Conservation (phyloP, 2,888 invertebrate species). For the Electrophaes corylata region DNA sequence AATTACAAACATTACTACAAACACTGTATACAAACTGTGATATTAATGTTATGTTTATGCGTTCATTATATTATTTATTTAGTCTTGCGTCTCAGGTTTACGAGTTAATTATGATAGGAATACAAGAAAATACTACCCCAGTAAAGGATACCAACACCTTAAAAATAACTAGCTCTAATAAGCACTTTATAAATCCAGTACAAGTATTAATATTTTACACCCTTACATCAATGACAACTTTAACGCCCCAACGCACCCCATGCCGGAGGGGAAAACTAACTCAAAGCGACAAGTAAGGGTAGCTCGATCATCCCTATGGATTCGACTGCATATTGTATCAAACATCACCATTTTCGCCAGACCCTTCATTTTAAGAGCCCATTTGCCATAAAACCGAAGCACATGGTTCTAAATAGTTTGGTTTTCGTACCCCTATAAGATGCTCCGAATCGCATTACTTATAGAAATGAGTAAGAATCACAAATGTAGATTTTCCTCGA, state of each 20-base stretch:
- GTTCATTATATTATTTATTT: no score
- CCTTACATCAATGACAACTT: constrained; percentile 46
- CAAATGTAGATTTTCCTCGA: constrained; percentile 54
- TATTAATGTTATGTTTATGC: no score
- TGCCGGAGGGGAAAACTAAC: constrained; percentile 52
- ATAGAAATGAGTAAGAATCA: constrained; percentile 58
- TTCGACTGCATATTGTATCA: constrained; percentile 49
- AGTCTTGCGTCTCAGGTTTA: no score
- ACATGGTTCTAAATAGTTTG: constrained; percentile 37
- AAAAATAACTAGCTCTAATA: constrained; percentile 15
- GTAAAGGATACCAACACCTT: not conserved
- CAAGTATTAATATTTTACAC: constrained; percentile 34
- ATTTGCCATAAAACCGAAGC: constrained; percentile 15
- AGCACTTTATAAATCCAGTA: constrained; percentile 14
- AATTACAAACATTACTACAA: no score
- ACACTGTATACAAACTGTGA: no score
- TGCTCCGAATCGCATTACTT: constrained; percentile 58
- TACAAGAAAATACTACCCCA: not conserved
- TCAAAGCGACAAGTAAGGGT: constrained; percentile 55
- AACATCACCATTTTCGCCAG: constrained; percentile 40
- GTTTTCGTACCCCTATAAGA: constrained; percentile 45
- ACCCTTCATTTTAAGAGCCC: constrained; percentile 27
- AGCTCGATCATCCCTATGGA: constrained; percentile 53
- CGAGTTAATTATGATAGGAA: no score
- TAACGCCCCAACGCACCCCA: constrained; percentile 47